A percentile compares a stretch with the other conserved stretches of the same genome.
Evolutionary conservation across 2,113 vertebrate species (phyloP).

Genomic region (Melierax canorus): DNA sequence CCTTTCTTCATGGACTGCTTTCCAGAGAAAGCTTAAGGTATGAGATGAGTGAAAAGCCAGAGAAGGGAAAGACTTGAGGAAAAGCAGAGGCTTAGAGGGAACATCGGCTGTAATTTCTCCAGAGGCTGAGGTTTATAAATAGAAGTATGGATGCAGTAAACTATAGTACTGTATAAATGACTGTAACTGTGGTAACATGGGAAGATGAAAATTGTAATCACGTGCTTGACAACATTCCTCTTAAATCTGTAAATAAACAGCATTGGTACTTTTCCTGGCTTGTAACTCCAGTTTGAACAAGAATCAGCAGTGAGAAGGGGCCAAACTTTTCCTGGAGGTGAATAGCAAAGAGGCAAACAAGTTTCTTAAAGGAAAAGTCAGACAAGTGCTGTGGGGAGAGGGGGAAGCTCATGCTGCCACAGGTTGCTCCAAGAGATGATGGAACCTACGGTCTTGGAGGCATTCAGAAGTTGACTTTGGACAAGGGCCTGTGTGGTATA

Average conservation of each 20-base stretch:
- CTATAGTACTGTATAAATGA: background rate
- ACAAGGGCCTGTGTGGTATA: background rate
- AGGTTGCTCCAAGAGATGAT: background rate
- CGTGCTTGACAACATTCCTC: background rate
- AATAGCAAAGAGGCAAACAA: background rate
- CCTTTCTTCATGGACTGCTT: background rate
- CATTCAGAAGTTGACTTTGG: background rate
- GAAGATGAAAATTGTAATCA: background rate
- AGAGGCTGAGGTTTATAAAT: background rate
- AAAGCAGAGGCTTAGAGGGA: background rate
- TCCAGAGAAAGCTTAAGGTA: background rate
- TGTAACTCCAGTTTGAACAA: background rate
- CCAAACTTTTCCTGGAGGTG: background rate
- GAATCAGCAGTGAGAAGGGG: background rate
- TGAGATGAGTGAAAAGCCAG: background rate
- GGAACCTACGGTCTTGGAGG: background rate
- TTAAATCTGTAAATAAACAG: background rate
- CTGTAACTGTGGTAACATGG: background rate
- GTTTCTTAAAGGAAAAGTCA: background rate
- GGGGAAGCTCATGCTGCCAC: accelerated
- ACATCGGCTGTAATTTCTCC: background rate
- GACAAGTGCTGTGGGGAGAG: background rate
- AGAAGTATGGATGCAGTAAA: background rate
- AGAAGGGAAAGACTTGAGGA: background rate
- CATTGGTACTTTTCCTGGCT: background rate